Conservation (phyloP, 1,140 invertebrate genomes). For the Prorops nasuta region DNA sequence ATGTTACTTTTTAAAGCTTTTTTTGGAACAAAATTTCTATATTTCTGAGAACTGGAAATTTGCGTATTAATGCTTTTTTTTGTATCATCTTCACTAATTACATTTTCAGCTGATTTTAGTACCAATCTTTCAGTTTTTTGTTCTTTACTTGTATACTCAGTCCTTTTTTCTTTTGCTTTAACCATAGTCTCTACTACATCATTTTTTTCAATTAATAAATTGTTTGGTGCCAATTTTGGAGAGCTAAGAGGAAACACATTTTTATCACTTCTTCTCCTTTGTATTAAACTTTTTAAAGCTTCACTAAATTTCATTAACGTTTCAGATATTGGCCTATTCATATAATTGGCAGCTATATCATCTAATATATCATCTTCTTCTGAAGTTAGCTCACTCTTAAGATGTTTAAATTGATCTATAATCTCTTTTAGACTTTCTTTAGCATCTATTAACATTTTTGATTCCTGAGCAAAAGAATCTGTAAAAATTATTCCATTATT, state of each 20-base stretch:
- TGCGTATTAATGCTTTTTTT: no score
- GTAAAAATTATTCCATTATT: constrained; percentile 7
- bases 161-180: no score
- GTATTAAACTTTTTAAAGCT: constrained; percentile 44
- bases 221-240: not conserved
- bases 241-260: not conserved
- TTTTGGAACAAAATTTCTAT: no score
- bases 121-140: not conserved
- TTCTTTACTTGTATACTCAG: not conserved
- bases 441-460: constrained; percentile 27
- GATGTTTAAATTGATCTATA: constrained; percentile 45
- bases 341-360: constrained; percentile 41
- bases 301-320: constrained; percentile 47
- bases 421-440: constrained; percentile 48
- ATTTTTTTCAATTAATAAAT: constrained; percentile 2
- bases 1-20: no score
- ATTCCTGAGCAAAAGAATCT: constrained; percentile 6
- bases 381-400: constrained; percentile 43
- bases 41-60: no score
- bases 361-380: constrained; percentile 46
- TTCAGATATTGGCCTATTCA: constrained; percentile 44
- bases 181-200: no score
- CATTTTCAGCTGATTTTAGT: no score
- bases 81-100: no score
- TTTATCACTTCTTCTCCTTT: constrained; percentile 31